These are phyloP conservation scores for Paracentrotus lividus DNA, from an alignment of 53 echinoderm and acorn worm species.

Conservation along the genomic window DNA sequence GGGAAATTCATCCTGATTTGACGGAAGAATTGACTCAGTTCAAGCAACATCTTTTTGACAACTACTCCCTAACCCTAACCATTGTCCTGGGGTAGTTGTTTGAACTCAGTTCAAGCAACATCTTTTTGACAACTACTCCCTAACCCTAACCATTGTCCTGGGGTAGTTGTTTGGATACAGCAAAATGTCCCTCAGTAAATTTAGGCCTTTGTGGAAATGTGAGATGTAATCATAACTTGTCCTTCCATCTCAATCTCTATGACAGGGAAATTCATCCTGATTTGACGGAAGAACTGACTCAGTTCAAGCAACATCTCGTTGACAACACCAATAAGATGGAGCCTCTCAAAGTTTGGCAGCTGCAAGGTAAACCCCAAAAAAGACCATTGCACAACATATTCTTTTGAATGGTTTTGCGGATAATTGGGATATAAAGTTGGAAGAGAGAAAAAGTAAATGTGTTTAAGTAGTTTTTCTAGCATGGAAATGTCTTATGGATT, in stretches of 20 bases:
- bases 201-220: neutral
- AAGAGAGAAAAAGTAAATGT: too few relatives aligned
- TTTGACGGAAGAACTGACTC: slow-evolving; percentile 75
- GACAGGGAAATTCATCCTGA: slow-evolving; percentile 88
- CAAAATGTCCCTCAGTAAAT: neutral
- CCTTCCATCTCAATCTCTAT: neutral
- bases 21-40: slow-evolving; percentile 78
- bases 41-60: slow-evolving; percentile 83
- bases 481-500: too few relatives aligned
- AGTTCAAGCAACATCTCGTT: slow-evolving; percentile 82
- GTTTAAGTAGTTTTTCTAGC: too few relatives aligned
- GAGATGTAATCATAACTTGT: neutral
- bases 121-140: slow-evolving; percentile 83
- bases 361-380: slow-evolving; percentile 83
- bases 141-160: too few relatives aligned
- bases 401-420: neutral
- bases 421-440: neutral
- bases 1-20: slow-evolving; percentile 87
- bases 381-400: neutral
- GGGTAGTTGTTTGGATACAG: too few relatives aligned
- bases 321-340: slow-evolving; percentile 87
- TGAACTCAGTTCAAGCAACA: slow-evolving; percentile 80
- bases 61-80: too few relatives aligned
- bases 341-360: slow-evolving; percentile 98
- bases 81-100: too few relatives aligned